Evolutionary conservation across 2,113 vertebrate genomes (phyloP).

Genomic region (Sylvilagus bachmani): DNA sequence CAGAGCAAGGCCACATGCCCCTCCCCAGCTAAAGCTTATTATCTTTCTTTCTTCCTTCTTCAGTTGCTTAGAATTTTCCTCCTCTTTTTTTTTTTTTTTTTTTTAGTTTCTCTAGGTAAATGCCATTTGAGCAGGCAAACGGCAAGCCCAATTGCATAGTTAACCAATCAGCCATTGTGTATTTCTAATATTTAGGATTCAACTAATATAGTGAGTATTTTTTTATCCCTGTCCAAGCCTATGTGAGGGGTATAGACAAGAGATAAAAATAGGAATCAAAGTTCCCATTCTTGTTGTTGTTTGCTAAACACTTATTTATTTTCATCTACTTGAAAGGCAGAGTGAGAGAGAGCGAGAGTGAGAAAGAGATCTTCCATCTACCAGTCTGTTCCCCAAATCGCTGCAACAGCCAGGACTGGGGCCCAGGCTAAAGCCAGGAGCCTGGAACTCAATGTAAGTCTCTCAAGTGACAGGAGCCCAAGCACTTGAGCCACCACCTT

Average conservation of each 20-base stretch:
- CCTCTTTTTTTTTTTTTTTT: not conserved
- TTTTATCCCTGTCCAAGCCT: not conserved
- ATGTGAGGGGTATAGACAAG: not conserved
- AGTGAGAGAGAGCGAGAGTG: too few species aligned
- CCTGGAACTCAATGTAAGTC: too few species aligned
- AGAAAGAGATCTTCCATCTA: too few species aligned
- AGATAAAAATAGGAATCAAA: not conserved
- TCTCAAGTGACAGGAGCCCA: too few species aligned
- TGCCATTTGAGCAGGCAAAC: not conserved
- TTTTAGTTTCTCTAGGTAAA: slow-evolving; percentile 4
- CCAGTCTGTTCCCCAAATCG: too few species aligned
- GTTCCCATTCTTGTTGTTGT: too few species aligned
- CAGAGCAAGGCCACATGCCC: not conserved
- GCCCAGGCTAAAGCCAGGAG: too few species aligned
- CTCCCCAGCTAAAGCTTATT: not conserved
- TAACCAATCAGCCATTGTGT: not conserved
- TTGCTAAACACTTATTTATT: too few species aligned
- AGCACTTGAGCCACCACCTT: too few species aligned
- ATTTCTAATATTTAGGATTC: not conserved
- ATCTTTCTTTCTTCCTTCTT: not conserved
- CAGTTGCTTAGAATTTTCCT: not conserved
- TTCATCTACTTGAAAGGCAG: too few species aligned
- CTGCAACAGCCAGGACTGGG: too few species aligned
- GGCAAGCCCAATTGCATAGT: not conserved
- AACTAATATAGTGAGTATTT: not conserved